Conservation (phyloP, 1,140 invertebrate genomes). For the Belonocnema kinseyi region DNA sequence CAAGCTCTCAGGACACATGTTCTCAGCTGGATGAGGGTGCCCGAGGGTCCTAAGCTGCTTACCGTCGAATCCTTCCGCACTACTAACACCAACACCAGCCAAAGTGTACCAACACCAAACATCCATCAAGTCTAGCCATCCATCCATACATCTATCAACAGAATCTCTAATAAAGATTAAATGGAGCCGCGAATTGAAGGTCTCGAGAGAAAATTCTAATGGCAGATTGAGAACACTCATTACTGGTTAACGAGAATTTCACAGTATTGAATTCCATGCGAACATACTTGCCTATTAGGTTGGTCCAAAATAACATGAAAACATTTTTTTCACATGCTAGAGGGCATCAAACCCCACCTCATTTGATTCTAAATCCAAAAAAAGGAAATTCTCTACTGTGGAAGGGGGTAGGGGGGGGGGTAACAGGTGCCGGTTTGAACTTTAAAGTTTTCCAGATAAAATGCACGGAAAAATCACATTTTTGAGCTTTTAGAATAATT, state of each 20-base stretch:
- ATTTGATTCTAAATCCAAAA: too few relatives aligned
- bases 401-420: too few relatives aligned
- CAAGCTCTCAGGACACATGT: constrained; percentile 36
- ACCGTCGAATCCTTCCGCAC: constrained; percentile 43
- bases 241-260: constrained; percentile 48
- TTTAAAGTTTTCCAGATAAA: too few relatives aligned
- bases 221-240: constrained; percentile 38
- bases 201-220: constrained; percentile 41
- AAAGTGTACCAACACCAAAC: constrained; percentile 15
- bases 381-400: too few relatives aligned
- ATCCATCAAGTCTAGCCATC: constrained; percentile 31
- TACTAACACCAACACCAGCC: constrained; percentile 22
- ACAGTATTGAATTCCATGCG: not conserved
- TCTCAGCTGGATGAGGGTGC: constrained; percentile 12
- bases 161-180: constrained; percentile 28
- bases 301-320: too few relatives aligned
- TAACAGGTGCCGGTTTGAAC: too few relatives aligned
- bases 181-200: constrained; percentile 29
- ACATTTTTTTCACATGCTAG: too few relatives aligned
- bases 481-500: too few relatives aligned
- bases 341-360: too few relatives aligned
- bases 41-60: constrained; percentile 49
- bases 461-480: too few relatives aligned
- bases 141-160: not conserved
- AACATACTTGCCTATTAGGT: not conserved